These are phyloP conservation scores for Sebastes melanostomus DNA, from an alignment of 2,797 vertebrate genomes.

Conservation along the genomic window DNA sequence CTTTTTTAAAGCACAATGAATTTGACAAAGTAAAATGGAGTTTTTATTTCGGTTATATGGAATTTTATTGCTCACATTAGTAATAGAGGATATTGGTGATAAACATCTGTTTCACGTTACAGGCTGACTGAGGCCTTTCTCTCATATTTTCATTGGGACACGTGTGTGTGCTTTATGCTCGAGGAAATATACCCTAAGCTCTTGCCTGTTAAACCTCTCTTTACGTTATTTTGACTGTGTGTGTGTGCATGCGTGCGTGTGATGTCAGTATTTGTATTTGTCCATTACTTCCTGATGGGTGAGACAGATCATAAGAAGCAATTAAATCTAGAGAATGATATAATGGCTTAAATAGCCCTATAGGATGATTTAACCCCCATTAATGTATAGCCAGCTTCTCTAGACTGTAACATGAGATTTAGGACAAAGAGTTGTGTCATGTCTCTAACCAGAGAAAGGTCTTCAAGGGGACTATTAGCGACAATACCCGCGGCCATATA, in stretches of 20 bases:
- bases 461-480: slow-evolving; percentile 54
- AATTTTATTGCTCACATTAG: slow-evolving; percentile 69
- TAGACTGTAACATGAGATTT: slow-evolving; percentile 42
- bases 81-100: slow-evolving; percentile 62
- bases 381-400: slow-evolving; percentile 31
- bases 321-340: slow-evolving; percentile 18
- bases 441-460: slow-evolving; percentile 36
- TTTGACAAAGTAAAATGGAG: slow-evolving; percentile 66
- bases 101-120: slow-evolving; percentile 67
- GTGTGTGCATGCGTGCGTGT: slow-evolving; percentile 16
- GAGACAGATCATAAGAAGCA: slow-evolving; percentile 16
- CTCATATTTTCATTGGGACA: slow-evolving; percentile 68
- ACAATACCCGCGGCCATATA: slow-evolving; percentile 46
- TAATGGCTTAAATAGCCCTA: slow-evolving; percentile 23
- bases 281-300: slow-evolving; percentile 28
- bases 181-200: slow-evolving; percentile 59
- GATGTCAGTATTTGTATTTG: slow-evolving; percentile 35
- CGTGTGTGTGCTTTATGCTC: slow-evolving; percentile 60
- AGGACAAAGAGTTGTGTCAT: slow-evolving; percentile 35
- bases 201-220: slow-evolving; percentile 58
- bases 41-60: slow-evolving; percentile 62
- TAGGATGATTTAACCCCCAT: slow-evolving; percentile 41
- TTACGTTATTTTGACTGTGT: slow-evolving; percentile 39
- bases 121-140: slow-evolving; percentile 63
- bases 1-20: slow-evolving; percentile 61